Evolutionary conservation across 30 jellyfish, hydroid and myxozoan species (phyloP).

Genomic region (Cassiopea xamachana): DNA sequence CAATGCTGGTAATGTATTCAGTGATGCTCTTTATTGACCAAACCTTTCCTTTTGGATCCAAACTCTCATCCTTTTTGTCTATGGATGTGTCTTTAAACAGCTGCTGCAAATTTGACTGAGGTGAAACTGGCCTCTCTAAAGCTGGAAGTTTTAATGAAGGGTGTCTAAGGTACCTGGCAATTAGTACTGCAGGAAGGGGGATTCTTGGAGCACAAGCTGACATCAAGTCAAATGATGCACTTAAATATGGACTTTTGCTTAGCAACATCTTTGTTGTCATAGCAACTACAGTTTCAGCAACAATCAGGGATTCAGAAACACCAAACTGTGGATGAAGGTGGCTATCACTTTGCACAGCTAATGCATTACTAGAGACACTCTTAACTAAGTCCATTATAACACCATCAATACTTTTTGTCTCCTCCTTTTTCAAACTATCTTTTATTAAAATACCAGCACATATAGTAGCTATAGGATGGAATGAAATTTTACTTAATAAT

Average conservation of each 20-base stretch:
- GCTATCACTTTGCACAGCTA: slow-evolving; percentile 40
- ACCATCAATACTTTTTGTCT: slow-evolving; percentile 78
- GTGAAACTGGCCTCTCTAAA: slow-evolving; percentile 19
- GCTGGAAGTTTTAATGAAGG: slow-evolving; percentile 83
- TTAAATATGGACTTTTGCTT: slow-evolving; percentile 54
- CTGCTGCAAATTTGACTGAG: slow-evolving; percentile 66
- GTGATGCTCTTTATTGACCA: slow-evolving; percentile 94
- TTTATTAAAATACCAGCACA: slow-evolving; percentile 82
- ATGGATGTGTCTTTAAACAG: slow-evolving; percentile 43
- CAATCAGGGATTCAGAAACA: slow-evolving; percentile 61
- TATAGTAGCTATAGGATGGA: slow-evolving; percentile 81
- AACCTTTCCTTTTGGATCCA: slow-evolving; percentile 92
- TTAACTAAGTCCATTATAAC: slow-evolving; percentile 54
- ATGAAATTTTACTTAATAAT: slow-evolving; percentile 29
- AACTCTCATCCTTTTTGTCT: slow-evolving; percentile 51
- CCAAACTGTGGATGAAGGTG: slow-evolving; percentile 31
- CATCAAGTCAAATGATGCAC: slow-evolving; percentile 82
- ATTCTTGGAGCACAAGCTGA: slow-evolving; percentile 82
- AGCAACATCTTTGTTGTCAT: slow-evolving; percentile 72
- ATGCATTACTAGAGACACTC: slow-evolving; percentile 50
- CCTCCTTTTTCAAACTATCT: slow-evolving; percentile 52
- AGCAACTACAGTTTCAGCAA: slow-evolving; percentile 87
- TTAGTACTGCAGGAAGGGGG: slow-evolving; percentile 73
- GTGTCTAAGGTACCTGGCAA: slow-evolving; percentile 70
- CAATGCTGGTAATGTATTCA: slow-evolving; percentile 67